Evolutionary conservation across 2,888 invertebrate genomes (phyloP).

Genomic region (Galeruca laticollis): DNA sequence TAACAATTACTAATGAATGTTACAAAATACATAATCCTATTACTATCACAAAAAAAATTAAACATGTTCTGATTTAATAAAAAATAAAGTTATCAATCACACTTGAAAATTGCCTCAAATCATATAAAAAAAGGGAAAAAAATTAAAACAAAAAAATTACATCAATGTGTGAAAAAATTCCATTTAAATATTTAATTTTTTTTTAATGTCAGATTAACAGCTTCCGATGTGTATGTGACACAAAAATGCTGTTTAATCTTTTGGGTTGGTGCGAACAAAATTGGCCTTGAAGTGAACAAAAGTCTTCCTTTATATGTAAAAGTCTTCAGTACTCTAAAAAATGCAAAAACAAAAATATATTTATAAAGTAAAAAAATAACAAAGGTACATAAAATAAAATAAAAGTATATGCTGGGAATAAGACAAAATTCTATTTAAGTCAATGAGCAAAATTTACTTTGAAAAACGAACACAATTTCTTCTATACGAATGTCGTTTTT

Average conservation of each 20-base stretch:
- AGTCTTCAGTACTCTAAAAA: conserved; percentile 24
- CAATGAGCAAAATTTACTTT: neutral
- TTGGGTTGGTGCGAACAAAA: conserved; percentile 18
- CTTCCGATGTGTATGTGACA: conserved; percentile 16
- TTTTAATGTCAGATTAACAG: conserved; percentile 24
- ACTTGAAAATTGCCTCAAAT: conserved; percentile 48
- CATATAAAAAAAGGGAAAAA: conserved; percentile 33
- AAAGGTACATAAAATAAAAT: neutral
- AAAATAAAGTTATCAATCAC: conserved; percentile 55
- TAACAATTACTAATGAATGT: conserved; percentile 56
- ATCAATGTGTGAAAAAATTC: conserved; percentile 38
- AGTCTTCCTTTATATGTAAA: conserved; percentile 12
- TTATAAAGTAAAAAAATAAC: no score
- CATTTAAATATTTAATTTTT: conserved; percentile 32
- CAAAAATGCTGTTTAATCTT: conserved; percentile 7
- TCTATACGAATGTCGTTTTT: no score
- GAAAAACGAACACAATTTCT: neutral
- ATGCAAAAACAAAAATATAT: conserved; percentile 5
- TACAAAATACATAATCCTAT: conserved; percentile 58
- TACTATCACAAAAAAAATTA: conserved; percentile 62
- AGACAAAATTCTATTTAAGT: no score
- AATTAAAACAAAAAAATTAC: conserved; percentile 34
- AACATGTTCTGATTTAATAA: conserved; percentile 42
- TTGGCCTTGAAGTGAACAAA: conserved; percentile 19
- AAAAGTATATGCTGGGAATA: neutral